Conservation (phyloP, 2,797 vertebrate species). For the Enteromius fasciolatus region DNA sequence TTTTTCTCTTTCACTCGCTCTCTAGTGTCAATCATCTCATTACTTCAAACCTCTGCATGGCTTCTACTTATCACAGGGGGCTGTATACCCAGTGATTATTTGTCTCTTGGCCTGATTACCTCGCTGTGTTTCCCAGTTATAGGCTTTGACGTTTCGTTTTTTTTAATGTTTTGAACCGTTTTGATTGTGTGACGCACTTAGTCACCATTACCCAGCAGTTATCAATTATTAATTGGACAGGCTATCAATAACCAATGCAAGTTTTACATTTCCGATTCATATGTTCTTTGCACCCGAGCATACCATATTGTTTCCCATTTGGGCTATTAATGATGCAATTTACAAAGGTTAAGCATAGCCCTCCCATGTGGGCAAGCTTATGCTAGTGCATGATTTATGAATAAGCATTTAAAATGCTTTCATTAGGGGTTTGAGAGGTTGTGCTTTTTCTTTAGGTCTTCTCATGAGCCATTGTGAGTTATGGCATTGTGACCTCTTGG, state of each 20-base stretch:
- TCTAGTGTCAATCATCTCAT: conserved; percentile 47
- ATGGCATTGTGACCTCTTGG: conserved; percentile 29
- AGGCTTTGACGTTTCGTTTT: background rate
- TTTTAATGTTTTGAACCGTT: background rate
- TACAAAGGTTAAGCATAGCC: conserved; percentile 28
- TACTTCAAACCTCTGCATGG: conserved; percentile 49
- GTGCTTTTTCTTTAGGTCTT: conserved; percentile 21
- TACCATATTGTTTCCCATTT: conserved; percentile 33
- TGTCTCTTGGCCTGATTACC: conserved; percentile 29
- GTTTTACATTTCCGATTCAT: conserved; percentile 30
- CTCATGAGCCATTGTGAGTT: conserved; percentile 37
- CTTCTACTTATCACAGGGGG: conserved; percentile 45
- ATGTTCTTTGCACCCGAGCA: conserved; percentile 12
- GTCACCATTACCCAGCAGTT: background rate
- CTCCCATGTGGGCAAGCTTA: conserved; percentile 34
- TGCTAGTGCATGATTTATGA: conserved; percentile 53
- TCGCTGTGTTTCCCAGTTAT: conserved; percentile 19
- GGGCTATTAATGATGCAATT: conserved; percentile 39
- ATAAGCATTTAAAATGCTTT: conserved; percentile 45
- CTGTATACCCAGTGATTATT: conserved; percentile 45
- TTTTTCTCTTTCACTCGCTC: conserved; percentile 15
- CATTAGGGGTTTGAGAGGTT: conserved; percentile 33
- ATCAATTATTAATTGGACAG: conserved; percentile 11
- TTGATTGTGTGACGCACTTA: background rate
- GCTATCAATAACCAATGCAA: background rate